Evolutionary conservation across 1,140 invertebrate genomes (phyloP), one percentile per base, ranked within the genome.

Genomic region (Drosophila punjabiensis): DNA sequence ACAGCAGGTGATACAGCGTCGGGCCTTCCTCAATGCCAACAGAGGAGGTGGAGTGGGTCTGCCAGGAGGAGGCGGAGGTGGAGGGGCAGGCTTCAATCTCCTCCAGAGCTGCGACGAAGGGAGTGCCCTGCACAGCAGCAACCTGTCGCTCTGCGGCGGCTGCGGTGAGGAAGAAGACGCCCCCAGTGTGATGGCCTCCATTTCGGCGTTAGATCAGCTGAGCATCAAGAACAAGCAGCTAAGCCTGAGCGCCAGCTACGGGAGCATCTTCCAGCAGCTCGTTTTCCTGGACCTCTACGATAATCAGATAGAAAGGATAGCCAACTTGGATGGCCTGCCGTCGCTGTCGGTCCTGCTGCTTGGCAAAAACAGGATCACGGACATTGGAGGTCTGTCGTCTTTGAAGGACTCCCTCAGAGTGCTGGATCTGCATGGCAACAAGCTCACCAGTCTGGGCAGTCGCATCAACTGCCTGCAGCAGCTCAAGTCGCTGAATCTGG

Each of bases 271-370:
- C 62, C 95, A 95, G 35, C 95, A 96, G 93, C 93, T 98, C 47
- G 97, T 99, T 32, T 98, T 98, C 91, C 95, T 99, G 50, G 98
- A 99, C 93, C 94, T 99, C 5, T 99, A 98, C 93, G 97, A 98
- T 93, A 99, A 99, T 94, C 97, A 98, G 93, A 96, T 99, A 43
- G 97, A 98, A 67, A 96, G 96, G 87, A 96, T 99, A 55, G 95
- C 95, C 47, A 96, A 95, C 67, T 94, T 98, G 37, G 95, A 96
- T 74, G 94, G 95, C 52, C 94, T 98, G 9, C 95, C 95, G 52
- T 97, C 96, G 90, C 94, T 98, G 11, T 94, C 97, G 80, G 97
- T 98, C 7, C 94, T 98, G 52, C 95, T 98, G 67, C 95, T 98
- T 85, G 98, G 98, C 9, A 98, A 98, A 94, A 98, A 98, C 93